Evolutionary conservation across 1,140 invertebrate species (phyloP), one percentile per base, ranked within the genome.

Genomic region (Drosophila hydei): DNA sequence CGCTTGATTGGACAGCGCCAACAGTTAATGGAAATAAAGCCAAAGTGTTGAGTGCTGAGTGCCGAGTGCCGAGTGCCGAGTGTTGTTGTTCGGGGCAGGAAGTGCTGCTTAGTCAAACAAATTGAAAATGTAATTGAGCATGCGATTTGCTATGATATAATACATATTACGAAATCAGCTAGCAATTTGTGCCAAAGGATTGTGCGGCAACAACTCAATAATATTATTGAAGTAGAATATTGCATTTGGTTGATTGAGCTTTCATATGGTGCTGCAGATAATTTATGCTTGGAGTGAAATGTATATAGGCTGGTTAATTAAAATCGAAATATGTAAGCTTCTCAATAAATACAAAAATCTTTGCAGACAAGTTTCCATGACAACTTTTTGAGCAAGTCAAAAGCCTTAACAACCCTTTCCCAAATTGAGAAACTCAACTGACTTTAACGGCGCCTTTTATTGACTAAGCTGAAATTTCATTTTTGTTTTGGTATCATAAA

Each of bases 21-120:
- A 33, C 30, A 58, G 68, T 45, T 58, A 71, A 71, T 71, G 45
- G 68, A 18, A 67, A 45, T 72, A 1, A 16, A 38, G 16, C 5
- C 58, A 12, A 54, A 62, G 36, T 61, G 40, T 55, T 69, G 56
- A 55, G 19, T 9, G 19, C 16, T 16, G 33, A 16, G 27, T 19
- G n/a, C n/a, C n/a, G n/a, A 62, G 36, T 61, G 40, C 48, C 61
- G 56, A 55, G 19, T 9, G 19, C 16, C 27, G 33, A 16, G 27
- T 19, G n/a, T n/a, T n/a, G n/a, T 33, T 33, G 30, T 33, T 33
- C 12, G 38, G 47, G 62, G 30, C 61, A 65, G 69, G 69, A 67
- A 72, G 48, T 59, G 69, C 62, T 67, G 69, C 63, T 54, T 59
- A 72, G 68, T 30, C 45, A 55, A 65, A 36, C 52, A 58, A 65